Percentiles rank a stretch among this genome's conserved stretches.
phyloP scores from a whole-genome alignment of 64 coral and sea anemone genomes.

The Dendronephthya gigantea region DNA sequence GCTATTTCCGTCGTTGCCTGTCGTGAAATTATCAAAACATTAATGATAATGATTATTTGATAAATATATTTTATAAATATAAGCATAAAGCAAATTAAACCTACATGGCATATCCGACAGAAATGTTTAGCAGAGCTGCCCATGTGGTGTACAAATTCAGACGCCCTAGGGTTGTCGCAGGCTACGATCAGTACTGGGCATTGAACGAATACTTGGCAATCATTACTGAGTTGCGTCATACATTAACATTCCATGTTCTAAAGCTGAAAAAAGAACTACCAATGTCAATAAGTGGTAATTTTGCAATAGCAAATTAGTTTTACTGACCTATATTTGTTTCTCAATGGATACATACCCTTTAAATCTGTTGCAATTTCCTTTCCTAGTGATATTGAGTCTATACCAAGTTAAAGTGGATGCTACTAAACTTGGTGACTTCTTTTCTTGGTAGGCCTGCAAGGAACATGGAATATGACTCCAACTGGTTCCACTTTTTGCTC shows the following conservation, averaged over 20 bases:
- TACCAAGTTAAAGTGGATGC: not conserved
- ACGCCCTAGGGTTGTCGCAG: not conserved
- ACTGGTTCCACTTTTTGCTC: not conserved
- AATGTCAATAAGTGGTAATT: too few relatives aligned
- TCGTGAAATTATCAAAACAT: too few relatives aligned
- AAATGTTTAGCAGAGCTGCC: not conserved
- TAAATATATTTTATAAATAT: too few relatives aligned
- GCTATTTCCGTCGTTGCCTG: not conserved
- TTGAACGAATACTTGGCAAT: not conserved
- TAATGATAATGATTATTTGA: too few relatives aligned
- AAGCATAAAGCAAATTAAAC: too few relatives aligned
- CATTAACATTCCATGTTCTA: not conserved
- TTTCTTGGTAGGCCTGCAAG: not conserved
- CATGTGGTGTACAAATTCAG: not conserved
- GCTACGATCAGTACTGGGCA: not conserved
- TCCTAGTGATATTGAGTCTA: not conserved
- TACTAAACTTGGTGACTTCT: not conserved
- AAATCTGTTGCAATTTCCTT: not conserved
- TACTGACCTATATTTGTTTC: too few relatives aligned
- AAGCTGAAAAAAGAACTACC: not conserved
- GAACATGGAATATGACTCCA: not conserved
- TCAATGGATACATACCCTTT: not conserved
- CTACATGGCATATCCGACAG: not conserved
- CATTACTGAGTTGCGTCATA: not conserved
- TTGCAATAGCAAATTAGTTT: too few relatives aligned